phyloP scores from a whole-genome alignment of 2,113 vertebrate genomes.

The Suncus etruscus region DNA sequence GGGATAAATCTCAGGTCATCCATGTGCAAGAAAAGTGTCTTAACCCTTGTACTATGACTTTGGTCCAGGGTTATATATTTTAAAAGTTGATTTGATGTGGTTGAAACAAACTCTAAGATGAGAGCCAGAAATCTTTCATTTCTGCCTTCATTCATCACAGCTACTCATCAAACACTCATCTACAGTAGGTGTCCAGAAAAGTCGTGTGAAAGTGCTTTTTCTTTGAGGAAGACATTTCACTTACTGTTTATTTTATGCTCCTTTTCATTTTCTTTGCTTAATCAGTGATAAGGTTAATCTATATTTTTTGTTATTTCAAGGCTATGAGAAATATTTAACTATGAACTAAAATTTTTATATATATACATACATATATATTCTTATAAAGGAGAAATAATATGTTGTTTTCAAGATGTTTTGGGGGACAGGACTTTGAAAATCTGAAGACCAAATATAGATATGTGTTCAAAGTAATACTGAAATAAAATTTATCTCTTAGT shows the following conservation, averaged over 20 bases:
- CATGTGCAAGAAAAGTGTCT: too few species aligned
- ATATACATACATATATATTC: not conserved
- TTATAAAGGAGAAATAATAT: slow-evolving; percentile 36
- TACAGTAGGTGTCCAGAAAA: not conserved
- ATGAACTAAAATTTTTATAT: slow-evolving; percentile 49
- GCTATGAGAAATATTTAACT: not conserved
- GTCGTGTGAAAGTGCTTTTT: slow-evolving; percentile 7
- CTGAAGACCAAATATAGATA: slow-evolving; percentile 49
- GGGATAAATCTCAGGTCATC: too few species aligned
- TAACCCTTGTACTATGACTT: not conserved
- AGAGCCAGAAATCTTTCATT: slow-evolving; percentile 38
- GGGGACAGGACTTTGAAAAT: not conserved
- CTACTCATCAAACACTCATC: not conserved
- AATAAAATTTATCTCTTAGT: slow-evolving; percentile 48
- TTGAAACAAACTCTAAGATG: slow-evolving; percentile 52
- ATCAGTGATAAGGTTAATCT: slow-evolving; percentile 28
- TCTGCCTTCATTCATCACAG: slow-evolving; percentile 32
- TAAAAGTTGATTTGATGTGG: slow-evolving; percentile 67
- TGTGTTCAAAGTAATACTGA: not conserved
- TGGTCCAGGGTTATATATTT: slow-evolving; percentile 2
- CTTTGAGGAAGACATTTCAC: not conserved
- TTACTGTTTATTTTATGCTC: not conserved
- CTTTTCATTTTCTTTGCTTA: slow-evolving; percentile 7
- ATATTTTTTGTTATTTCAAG: slow-evolving; percentile 51
- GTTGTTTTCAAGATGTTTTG: slow-evolving; percentile 24